A percentile compares a stretch with the other conserved stretches of the same genome.
phyloP scores from a whole-genome alignment of 2,888 invertebrate genomes.

The Disparrhopalites patrizii region DNA sequence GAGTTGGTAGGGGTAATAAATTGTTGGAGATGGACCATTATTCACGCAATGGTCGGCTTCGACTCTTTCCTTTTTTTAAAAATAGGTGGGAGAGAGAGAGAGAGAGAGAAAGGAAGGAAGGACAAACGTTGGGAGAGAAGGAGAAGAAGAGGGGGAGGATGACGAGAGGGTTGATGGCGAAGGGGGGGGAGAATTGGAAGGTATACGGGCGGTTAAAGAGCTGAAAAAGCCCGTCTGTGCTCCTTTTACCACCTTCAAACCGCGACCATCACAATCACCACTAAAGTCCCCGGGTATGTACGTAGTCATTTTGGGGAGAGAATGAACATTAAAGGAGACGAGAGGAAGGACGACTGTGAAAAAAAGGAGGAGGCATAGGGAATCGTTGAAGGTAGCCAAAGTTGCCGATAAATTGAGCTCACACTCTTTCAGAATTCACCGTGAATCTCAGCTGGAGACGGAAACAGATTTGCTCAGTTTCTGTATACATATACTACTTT shows the following conservation, averaged over 20 bases:
- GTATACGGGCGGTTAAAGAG: too few species aligned
- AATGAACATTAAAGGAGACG: too few species aligned
- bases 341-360: too few species aligned
- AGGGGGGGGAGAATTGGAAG: not conserved
- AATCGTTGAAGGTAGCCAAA: too few species aligned
- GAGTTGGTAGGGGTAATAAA: slow-evolving; percentile 34
- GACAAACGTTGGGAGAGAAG: not conserved
- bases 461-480: slow-evolving; percentile 32
- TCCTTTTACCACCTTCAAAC: too few species aligned
- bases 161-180: not conserved
- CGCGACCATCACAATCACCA: too few species aligned
- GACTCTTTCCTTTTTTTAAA: too few species aligned
- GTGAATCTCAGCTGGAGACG: slow-evolving; percentile 33
- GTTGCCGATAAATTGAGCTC: slow-evolving; percentile 29
- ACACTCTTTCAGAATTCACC: slow-evolving; percentile 27
- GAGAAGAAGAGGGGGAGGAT: not conserved
- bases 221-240: too few species aligned
- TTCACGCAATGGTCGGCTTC: slow-evolving; percentile 31
- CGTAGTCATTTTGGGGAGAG: too few species aligned
- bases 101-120: not conserved
- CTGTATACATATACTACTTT: not conserved
- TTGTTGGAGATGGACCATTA: slow-evolving; percentile 33
- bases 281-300: too few species aligned
- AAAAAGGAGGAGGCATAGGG: too few species aligned
- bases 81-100: not conserved